Conservation (phyloP, 2,113 vertebrate genomes). For the Oryzias javanicus region DNA sequence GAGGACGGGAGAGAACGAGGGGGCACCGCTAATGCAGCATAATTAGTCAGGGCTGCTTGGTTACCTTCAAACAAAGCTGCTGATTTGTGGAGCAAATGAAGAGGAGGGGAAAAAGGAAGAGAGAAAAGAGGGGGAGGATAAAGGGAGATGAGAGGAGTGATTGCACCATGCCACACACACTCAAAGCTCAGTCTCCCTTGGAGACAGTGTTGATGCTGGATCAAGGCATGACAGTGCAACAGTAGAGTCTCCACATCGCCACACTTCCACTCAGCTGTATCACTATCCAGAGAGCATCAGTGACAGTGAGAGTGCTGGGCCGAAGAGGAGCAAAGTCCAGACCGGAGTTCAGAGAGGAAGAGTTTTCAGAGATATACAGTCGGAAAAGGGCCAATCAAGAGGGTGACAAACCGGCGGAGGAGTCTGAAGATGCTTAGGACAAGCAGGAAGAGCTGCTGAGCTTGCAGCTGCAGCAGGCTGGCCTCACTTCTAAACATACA, state of each 20-base stretch:
- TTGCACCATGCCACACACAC: constrained; percentile 73
- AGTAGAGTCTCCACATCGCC: constrained; percentile 60
- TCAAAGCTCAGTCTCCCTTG: constrained; percentile 80
- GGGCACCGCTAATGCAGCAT: constrained; percentile 72
- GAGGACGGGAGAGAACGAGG: constrained; percentile 26
- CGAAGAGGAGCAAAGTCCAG: constrained; percentile 41
- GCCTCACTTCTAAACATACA: constrained; percentile 25
- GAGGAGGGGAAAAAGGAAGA: constrained; percentile 62
- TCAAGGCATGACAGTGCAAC: constrained; percentile 68
- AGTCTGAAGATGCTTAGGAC: constrained; percentile 58
- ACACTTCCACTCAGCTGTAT: constrained; percentile 53
- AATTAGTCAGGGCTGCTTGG: constrained; percentile 78
- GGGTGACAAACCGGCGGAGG: constrained; percentile 45
- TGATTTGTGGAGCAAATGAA: constrained; percentile 73
- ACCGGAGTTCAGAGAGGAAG: constrained; percentile 41
- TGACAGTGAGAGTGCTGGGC: constrained; percentile 14
- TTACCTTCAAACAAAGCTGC: constrained; percentile 82
- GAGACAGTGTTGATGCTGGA: constrained; percentile 70
- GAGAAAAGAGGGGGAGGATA: constrained; percentile 52
- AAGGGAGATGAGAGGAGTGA: constrained; percentile 71
- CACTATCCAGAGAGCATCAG: constrained; percentile 42
- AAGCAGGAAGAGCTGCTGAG: constrained; percentile 66
- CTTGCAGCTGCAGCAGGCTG: constrained; percentile 39
- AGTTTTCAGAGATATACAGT: constrained; percentile 40
- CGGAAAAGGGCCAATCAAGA: constrained; percentile 27